Conservation (phyloP, 2,888 invertebrate genomes). For the Hemithea aestivaria region DNA sequence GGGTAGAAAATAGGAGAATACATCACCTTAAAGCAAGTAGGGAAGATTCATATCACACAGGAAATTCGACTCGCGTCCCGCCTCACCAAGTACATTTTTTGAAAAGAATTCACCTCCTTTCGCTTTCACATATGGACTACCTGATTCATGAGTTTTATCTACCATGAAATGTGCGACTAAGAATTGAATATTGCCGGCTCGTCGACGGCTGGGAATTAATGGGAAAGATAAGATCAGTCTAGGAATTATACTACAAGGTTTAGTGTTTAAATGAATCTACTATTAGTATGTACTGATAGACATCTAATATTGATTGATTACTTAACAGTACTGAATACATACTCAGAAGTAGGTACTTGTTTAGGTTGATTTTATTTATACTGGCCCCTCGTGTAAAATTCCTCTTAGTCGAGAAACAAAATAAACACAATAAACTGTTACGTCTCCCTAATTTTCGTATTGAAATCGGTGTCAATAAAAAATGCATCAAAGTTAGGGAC, state of each 20-base stretch:
- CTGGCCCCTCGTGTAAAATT: too few species aligned
- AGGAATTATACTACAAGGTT: too few species aligned
- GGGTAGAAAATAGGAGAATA: constrained; percentile 74
- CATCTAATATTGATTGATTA: too few species aligned
- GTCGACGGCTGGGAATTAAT: constrained; percentile 53
- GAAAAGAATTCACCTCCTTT: constrained; percentile 62
- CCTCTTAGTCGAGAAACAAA: constrained; percentile 2
- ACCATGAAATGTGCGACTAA: constrained; percentile 68
- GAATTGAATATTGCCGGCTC: constrained; percentile 68
- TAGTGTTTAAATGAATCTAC: too few species aligned
- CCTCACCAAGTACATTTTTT: constrained; percentile 63
- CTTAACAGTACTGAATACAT: too few species aligned
- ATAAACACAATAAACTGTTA: constrained; percentile 26
- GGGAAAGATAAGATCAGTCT: constrained; percentile 39
- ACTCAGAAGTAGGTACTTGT: too few species aligned
- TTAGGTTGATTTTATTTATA: too few species aligned
- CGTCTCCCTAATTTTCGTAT: constrained; percentile 29
- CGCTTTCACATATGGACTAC: constrained; percentile 66
- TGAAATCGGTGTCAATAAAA: constrained; percentile 45
- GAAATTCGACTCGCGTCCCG: constrained; percentile 74
- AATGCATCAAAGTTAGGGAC: constrained; percentile 50
- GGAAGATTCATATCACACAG: constrained; percentile 77
- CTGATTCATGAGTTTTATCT: constrained; percentile 78
- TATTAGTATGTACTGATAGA: too few species aligned
- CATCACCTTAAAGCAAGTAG: constrained; percentile 77